phyloP scores from a whole-genome alignment of 2,797 vertebrate genomes.

The Prionace glauca region DNA sequence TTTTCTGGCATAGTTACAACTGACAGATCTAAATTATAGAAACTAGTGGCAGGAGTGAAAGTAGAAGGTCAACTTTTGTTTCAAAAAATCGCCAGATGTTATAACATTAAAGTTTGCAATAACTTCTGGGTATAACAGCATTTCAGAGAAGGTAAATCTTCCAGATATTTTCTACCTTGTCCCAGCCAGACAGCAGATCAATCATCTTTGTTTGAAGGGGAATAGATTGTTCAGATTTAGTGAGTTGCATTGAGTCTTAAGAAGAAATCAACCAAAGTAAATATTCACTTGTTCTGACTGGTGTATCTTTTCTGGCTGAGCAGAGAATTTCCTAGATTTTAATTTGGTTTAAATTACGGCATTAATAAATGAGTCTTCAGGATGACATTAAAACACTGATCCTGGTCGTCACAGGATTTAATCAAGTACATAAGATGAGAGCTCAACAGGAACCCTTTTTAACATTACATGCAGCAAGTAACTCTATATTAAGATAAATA shows the following conservation, averaged over 20 bases:
- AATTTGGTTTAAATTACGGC: neutral
- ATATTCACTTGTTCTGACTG: neutral
- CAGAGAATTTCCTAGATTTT: neutral
- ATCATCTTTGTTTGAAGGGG: neutral
- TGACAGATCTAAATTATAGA: neutral
- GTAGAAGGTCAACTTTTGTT: neutral
- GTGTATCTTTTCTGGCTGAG: neutral
- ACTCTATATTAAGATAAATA: neutral
- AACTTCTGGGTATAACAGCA: neutral
- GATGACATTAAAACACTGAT: neutral
- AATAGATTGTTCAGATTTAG: constrained; percentile 20
- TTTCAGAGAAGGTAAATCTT: constrained; percentile 19
- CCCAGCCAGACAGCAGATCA: neutral
- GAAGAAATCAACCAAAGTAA: constrained; percentile 5
- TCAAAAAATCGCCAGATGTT: neutral
- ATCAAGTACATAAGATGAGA: neutral
- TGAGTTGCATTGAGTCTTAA: neutral
- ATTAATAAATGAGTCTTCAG: neutral
- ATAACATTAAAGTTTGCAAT: neutral
- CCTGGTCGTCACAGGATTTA: neutral
- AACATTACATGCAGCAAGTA: neutral
- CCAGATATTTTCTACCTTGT: neutral
- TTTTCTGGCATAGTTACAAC: neutral
- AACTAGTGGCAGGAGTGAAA: neutral
- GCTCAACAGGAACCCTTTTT: neutral